Evolutionary conservation across 2,113 vertebrate genomes (phyloP).

Genomic region (Tenrec ecaudatus): DNA sequence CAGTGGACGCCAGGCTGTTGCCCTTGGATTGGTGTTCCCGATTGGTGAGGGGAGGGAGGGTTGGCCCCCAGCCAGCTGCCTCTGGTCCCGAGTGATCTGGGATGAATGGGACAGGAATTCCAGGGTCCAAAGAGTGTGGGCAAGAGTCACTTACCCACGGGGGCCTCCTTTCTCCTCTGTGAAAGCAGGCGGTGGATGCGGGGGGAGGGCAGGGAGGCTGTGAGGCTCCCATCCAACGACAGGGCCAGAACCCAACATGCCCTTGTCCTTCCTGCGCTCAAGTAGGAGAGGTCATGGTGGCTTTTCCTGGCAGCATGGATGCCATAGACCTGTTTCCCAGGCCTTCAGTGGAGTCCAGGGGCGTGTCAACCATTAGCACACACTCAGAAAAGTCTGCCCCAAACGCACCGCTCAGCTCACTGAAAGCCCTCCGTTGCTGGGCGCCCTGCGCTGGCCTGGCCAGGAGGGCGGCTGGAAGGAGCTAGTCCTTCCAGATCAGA

Average conservation of each 20-base stretch:
- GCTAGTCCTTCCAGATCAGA: background rate
- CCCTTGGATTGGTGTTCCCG: background rate
- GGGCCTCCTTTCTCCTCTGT: too few relatives aligned
- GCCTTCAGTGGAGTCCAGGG: too few relatives aligned
- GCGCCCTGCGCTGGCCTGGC: too few relatives aligned
- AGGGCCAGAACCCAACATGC: background rate
- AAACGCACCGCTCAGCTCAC: too few relatives aligned
- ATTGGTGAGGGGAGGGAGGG: background rate
- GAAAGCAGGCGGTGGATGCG: accelerated
- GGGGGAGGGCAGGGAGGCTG: background rate
- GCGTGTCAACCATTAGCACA: too few relatives aligned
- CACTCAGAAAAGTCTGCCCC: too few relatives aligned
- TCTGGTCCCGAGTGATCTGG: accelerated
- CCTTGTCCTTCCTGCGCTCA: background rate
- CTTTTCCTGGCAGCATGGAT: accelerated
- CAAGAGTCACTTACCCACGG: accelerated
- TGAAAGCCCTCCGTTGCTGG: too few relatives aligned
- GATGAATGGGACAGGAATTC: background rate
- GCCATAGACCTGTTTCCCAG: accelerated
- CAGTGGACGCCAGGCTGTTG: background rate
- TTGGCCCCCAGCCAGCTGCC: background rate
- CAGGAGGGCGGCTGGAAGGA: background rate
- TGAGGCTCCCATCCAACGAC: too few relatives aligned
- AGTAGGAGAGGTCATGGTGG: accelerated
- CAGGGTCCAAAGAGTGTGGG: accelerated